Conservation (phyloP, 2,888 invertebrate genomes). For the Mallateleia sp. region DNA sequence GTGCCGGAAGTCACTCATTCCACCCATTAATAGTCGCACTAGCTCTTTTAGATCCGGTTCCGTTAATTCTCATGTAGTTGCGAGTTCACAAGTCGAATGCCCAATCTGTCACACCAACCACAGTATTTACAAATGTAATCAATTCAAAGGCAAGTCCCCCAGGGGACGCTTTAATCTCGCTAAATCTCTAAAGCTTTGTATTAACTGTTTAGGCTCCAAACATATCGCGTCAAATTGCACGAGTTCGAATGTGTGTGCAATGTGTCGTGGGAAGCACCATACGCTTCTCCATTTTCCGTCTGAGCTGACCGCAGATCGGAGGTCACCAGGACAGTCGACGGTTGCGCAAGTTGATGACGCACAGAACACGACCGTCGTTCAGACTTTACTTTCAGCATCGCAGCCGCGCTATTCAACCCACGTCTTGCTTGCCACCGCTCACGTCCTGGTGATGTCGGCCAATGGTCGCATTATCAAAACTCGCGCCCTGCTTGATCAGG, state of each 20-base stretch:
- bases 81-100: not conserved
- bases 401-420: no score
- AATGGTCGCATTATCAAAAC: not conserved
- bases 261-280: not conserved
- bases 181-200: not conserved
- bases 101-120: not conserved
- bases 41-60: not conserved
- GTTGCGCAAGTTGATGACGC: not conserved
- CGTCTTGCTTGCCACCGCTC: not conserved
- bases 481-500: not conserved
- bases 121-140: not conserved
- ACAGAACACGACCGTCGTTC: not conserved
- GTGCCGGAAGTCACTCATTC: not conserved
- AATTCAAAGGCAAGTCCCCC: not conserved
- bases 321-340: not conserved
- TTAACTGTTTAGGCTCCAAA: not conserved
- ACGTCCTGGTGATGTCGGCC: not conserved
- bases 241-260: not conserved
- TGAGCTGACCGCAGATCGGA: not conserved
- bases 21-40: not conserved
- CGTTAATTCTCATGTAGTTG: not conserved
- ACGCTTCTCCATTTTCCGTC: not conserved
- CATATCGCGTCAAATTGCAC: not conserved
- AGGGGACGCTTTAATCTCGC: not conserved
- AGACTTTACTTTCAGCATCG: not conserved